Evolutionary conservation across 2,888 invertebrate species (phyloP).

Genomic region (Eumacrocentrus americanus): DNA sequence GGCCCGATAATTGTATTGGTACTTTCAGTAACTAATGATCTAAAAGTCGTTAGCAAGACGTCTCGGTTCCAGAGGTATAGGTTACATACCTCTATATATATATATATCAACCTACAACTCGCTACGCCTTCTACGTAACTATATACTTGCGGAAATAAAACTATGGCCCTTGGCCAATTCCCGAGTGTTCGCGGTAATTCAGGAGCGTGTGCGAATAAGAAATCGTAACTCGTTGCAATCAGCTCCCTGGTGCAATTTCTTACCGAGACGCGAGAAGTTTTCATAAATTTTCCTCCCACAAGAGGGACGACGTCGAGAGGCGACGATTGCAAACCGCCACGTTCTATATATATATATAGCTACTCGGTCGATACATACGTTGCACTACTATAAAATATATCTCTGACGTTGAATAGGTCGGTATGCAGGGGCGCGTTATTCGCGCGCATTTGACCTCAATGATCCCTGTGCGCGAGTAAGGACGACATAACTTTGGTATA

Average conservation of each 20-base stretch:
- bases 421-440: neutral
- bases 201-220: slow-evolving; percentile 17
- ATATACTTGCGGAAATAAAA: slow-evolving; percentile 22
- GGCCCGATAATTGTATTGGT: slow-evolving; percentile 60
- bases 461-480: neutral
- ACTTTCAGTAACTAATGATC: slow-evolving; percentile 62
- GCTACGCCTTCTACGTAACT: neutral
- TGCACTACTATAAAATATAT: neutral
- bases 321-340: neutral
- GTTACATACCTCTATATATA: neutral
- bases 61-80: slow-evolving; percentile 8
- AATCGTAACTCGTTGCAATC: slow-evolving; percentile 20
- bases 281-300: slow-evolving; percentile 9
- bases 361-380: too few relatives aligned
- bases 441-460: too few relatives aligned
- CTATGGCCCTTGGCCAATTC: slow-evolving; percentile 25
- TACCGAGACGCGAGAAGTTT: slow-evolving; percentile 2
- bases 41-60: slow-evolving; percentile 57
- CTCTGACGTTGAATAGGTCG: neutral
- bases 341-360: too few relatives aligned
- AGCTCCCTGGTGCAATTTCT: slow-evolving; percentile 12
- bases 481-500: neutral
- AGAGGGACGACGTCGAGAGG: neutral
- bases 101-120: neutral
- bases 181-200: slow-evolving; percentile 18